Percentiles rank a stretch among this genome's conserved stretches.
These are phyloP conservation scores for Autographa gamma DNA, from an alignment of 2,888 invertebrate genomes.

Conservation along the genomic window DNA sequence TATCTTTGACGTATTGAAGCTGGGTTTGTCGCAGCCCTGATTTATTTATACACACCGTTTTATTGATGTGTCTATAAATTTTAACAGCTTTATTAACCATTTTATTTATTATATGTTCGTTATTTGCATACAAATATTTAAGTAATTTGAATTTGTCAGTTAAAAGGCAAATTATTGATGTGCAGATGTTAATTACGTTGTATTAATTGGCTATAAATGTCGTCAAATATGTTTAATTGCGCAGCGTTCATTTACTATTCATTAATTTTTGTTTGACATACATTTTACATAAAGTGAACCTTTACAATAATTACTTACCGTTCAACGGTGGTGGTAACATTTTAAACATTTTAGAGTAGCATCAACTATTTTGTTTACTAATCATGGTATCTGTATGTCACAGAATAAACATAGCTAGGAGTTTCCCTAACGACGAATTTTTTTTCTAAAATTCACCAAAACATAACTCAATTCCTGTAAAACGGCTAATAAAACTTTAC, in stretches of 20 bases:
- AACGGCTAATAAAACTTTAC: background rate
- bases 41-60: constrained; percentile 64
- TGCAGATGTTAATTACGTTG: constrained; percentile 11
- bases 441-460: too few relatives aligned
- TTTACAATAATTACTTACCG: background rate
- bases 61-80: constrained; percentile 61
- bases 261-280: background rate
- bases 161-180: constrained; percentile 15
- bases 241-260: background rate
- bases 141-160: constrained; percentile 20
- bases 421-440: too few relatives aligned
- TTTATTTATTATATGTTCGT: constrained; percentile 53
- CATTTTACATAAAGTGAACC: background rate
- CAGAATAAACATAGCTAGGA: too few relatives aligned
- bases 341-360: background rate
- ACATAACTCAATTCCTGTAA: too few relatives aligned
- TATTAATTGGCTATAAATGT: constrained; percentile 3
- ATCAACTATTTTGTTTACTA: too few relatives aligned
- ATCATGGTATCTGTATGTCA: too few relatives aligned
- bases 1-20: constrained; percentile 78
- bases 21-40: constrained; percentile 60
- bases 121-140: constrained; percentile 22
- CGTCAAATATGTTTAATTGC: background rate
- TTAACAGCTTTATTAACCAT: constrained; percentile 59
- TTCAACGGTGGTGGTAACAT: background rate